Percentiles rank a stretch among this genome's conserved stretches.
These are phyloP conservation scores for Stomatorhinus ivindoensis DNA, from an alignment of 2,113 vertebrate genomes.

Conservation along the genomic window DNA sequence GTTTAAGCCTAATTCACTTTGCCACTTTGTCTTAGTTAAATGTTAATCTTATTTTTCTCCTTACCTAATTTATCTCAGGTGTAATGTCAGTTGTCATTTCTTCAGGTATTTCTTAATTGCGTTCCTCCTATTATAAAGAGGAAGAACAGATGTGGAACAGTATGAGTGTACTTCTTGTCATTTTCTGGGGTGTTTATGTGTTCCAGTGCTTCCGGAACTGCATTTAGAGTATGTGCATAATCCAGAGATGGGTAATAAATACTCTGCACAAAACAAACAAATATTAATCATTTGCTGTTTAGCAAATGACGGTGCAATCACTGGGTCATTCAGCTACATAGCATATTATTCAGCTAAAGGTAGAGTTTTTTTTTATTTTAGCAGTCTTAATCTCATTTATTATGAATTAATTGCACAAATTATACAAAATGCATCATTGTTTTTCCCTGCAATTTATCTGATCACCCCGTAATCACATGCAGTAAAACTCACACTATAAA, in stretches of 20 bases:
- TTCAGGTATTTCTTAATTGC: neutral
- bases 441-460: neutral
- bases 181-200: neutral
- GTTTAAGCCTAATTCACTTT: neutral
- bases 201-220: neutral
- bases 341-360: neutral
- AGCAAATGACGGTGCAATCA: neutral
- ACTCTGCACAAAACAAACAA: neutral
- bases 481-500: neutral
- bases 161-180: neutral
- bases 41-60: neutral
- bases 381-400: neutral
- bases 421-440: neutral
- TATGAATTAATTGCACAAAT: neutral
- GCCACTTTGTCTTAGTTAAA: neutral
- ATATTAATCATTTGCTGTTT: neutral
- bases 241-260: neutral
- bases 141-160: neutral
- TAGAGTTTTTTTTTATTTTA: neutral
- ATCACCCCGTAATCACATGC: neutral
- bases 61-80: neutral
- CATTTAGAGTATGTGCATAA: neutral
- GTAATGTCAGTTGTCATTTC: neutral
- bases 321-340: neutral
- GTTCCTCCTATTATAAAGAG: neutral